These are phyloP conservation scores for Tragelaphus eurycerus DNA, from an alignment of 2,797 vertebrate species.

Conservation along the genomic window DNA sequence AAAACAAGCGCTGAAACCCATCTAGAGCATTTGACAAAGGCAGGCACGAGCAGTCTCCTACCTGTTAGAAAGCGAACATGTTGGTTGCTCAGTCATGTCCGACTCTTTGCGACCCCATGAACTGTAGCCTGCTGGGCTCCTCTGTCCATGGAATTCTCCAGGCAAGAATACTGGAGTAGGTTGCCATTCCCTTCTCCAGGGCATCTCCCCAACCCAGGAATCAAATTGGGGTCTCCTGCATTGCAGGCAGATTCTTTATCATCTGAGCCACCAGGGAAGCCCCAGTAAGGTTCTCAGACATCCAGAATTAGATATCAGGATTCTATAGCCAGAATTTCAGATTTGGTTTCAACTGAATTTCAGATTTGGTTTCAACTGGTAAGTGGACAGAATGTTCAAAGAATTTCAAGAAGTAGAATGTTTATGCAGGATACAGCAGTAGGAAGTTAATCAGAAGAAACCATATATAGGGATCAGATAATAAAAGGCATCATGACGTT, in stretches of 20 bases:
- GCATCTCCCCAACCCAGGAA: background rate
- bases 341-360: background rate
- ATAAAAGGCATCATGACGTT: background rate
- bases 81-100: background rate
- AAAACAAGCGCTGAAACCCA: background rate
- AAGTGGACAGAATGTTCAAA: background rate
- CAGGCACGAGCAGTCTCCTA: background rate
- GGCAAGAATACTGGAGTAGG: background rate
- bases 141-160: background rate
- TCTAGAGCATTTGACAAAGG: background rate
- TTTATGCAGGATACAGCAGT: background rate
- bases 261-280: background rate
- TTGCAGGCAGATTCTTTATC: background rate
- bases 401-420: constrained; percentile 26
- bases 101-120: background rate
- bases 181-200: background rate
- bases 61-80: background rate
- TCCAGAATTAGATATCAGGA: background rate
- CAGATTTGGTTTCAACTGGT: background rate
- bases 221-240: background rate
- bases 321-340: background rate
- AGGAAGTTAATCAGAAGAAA: background rate
- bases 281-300: background rate
- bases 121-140: background rate
- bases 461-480: background rate